Evolutionary conservation across 2,888 invertebrate genomes (phyloP).

Genomic region (Cryptophagus acutangulus): DNA sequence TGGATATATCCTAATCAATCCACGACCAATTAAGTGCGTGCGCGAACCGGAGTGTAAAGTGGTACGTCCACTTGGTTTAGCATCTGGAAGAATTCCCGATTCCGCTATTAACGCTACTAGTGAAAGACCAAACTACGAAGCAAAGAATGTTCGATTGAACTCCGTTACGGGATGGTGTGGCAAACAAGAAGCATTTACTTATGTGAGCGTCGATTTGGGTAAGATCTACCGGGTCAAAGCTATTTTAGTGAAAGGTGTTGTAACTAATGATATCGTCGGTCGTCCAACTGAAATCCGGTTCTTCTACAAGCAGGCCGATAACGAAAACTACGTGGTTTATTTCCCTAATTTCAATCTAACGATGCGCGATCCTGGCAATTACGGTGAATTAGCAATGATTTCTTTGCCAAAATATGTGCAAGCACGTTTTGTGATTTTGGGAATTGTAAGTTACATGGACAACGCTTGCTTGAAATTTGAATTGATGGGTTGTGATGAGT

Average conservation of each 20-base stretch:
- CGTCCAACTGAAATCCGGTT: slow-evolving; percentile 94
- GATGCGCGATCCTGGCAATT: slow-evolving; percentile 93
- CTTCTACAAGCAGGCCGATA: slow-evolving; percentile 93
- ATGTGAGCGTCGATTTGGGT: slow-evolving; percentile 91
- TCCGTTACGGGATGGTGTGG: slow-evolving; percentile 96
- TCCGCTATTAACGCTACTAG: slow-evolving; percentile 94
- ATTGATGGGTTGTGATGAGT: slow-evolving; percentile 92
- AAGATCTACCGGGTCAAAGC: slow-evolving; percentile 90
- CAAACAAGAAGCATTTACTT: slow-evolving; percentile 94
- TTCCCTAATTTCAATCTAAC: slow-evolving; percentile 95
- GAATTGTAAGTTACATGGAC: slow-evolving; percentile 94
- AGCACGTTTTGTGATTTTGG: slow-evolving; percentile 86
- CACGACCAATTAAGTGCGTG: slow-evolving; percentile 83
- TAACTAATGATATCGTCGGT: slow-evolving; percentile 91
- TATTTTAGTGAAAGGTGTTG: slow-evolving; percentile 88
- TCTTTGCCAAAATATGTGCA: slow-evolving; percentile 90
- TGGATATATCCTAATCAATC: slow-evolving; percentile 89
- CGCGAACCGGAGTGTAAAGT: slow-evolving; percentile 92
- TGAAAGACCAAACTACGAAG: slow-evolving; percentile 87
- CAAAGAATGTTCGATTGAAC: slow-evolving; percentile 80
- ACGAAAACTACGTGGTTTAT: slow-evolving; percentile 92
- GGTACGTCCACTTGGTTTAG: slow-evolving; percentile 83
- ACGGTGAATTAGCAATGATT: slow-evolving; percentile 94
- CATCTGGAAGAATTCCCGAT: slow-evolving; percentile 89
- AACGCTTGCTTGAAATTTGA: slow-evolving; percentile 95